Conservation (phyloP, 2,888 invertebrate genomes). For the Rugalucina vietnamica region DNA sequence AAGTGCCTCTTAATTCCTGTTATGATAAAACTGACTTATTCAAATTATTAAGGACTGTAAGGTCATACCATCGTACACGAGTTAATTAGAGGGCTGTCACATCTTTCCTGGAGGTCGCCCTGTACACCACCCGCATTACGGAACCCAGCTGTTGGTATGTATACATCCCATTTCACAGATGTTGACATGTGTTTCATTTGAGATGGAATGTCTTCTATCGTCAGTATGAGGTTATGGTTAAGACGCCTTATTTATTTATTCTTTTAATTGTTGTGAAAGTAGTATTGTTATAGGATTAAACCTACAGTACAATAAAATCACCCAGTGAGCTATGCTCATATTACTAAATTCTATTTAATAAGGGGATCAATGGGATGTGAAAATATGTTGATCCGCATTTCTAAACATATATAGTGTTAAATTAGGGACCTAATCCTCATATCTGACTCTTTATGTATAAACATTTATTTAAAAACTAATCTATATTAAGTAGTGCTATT, state of each 20-base stretch:
- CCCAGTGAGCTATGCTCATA: not conserved
- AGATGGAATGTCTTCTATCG: not conserved
- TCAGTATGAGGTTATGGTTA: conserved; percentile 5
- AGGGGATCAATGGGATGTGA: not conserved
- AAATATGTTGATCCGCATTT: conserved; percentile 8
- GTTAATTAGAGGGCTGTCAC: no score
- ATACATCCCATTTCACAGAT: no score
- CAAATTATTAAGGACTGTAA: no score
- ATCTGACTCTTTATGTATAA: not conserved
- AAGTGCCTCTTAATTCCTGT: no score
- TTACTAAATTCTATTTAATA: conserved; percentile 8
- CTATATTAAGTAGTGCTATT: conserved; percentile 4
- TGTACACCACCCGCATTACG: no score
- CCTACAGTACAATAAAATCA: not conserved
- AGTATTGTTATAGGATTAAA: conserved; percentile 4
- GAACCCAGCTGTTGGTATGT: no score
- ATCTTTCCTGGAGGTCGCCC: no score
- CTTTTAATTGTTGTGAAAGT: not conserved
- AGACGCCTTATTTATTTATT: not conserved
- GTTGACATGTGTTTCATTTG: not conserved
- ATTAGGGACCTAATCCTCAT: conserved; percentile 7
- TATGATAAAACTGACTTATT: no score
- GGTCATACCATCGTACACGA: no score
- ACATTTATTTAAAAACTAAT: conserved; percentile 12
- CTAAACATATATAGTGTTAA: not conserved